Evolutionary conservation across 1,140 invertebrate species (phyloP).

Genomic region (Drosophila lini): DNA sequence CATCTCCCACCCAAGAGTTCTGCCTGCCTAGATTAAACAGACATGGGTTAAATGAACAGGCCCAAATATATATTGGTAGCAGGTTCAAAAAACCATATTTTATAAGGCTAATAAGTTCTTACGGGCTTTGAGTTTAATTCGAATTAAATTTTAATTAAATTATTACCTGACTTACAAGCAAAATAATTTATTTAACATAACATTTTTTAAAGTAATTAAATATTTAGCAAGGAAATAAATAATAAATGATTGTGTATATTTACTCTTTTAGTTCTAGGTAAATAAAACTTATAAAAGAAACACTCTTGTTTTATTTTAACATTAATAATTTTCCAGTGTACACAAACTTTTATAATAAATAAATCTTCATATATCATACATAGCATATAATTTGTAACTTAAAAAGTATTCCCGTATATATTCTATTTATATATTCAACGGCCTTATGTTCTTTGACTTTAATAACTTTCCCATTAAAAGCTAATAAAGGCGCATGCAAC

Average conservation of each 20-base stretch:
- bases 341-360: neutral
- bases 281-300: neutral
- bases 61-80: neutral
- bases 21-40: constrained; percentile 19
- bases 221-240: neutral
- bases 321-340: neutral
- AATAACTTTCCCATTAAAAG: constrained; percentile 81
- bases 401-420: neutral
- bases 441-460: constrained; percentile 50
- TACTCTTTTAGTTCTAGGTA: neutral
- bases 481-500: constrained; percentile 75
- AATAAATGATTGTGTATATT: neutral
- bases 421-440: constrained; percentile 6
- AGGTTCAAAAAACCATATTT: fast-evolving
- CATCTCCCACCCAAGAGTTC: constrained; percentile 24
- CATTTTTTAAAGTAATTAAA: neutral
- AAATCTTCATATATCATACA: neutral
- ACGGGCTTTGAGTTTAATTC: neutral
- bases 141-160: neutral
- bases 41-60: neutral
- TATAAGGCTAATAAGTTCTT: neutral
- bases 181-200: neutral
- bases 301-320: neutral
- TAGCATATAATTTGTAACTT: constrained; percentile 8
- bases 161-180: neutral